A percentile compares a stretch with the other conserved stretches of the same genome.
These are phyloP conservation scores for Galagoides demidoff DNA, from an alignment of 2,797 vertebrate species.

Conservation along the genomic window DNA sequence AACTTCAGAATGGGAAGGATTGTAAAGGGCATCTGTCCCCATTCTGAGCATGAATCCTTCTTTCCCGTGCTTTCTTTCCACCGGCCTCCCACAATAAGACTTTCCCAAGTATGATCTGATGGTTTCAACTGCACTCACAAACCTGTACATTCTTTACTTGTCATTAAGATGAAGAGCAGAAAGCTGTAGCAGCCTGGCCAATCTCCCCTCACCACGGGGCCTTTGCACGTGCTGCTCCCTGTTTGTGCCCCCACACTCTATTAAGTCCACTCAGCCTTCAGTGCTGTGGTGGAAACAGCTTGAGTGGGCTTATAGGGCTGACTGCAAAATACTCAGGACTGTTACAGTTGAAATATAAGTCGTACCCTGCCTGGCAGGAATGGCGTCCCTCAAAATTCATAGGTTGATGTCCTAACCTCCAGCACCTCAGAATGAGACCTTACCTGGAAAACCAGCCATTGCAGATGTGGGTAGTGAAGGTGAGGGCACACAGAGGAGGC, in stretches of 20 bases:
- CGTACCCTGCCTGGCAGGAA: background rate
- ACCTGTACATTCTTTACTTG: background rate
- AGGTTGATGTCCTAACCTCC: background rate
- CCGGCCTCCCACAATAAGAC: background rate
- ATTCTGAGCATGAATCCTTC: background rate
- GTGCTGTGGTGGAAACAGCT: background rate
- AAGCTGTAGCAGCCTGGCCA: background rate
- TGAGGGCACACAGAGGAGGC: background rate
- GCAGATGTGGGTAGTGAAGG: background rate
- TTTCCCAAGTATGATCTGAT: background rate
- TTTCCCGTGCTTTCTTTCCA: too few species aligned
- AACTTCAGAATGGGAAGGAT: background rate
- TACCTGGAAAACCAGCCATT: background rate
- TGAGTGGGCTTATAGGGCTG: background rate
- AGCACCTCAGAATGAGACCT: background rate
- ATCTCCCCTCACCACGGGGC: background rate
- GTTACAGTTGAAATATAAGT: background rate
- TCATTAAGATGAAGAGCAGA: background rate
- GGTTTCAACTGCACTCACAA: background rate
- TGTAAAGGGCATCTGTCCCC: background rate
- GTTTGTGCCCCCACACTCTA: background rate
- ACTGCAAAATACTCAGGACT: background rate
- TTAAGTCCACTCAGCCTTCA: background rate
- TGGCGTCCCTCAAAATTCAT: background rate
- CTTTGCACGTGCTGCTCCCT: background rate